These are phyloP conservation scores for Sebastiscus tertius DNA, from an alignment of 2,797 vertebrate species.

Conservation along the genomic window DNA sequence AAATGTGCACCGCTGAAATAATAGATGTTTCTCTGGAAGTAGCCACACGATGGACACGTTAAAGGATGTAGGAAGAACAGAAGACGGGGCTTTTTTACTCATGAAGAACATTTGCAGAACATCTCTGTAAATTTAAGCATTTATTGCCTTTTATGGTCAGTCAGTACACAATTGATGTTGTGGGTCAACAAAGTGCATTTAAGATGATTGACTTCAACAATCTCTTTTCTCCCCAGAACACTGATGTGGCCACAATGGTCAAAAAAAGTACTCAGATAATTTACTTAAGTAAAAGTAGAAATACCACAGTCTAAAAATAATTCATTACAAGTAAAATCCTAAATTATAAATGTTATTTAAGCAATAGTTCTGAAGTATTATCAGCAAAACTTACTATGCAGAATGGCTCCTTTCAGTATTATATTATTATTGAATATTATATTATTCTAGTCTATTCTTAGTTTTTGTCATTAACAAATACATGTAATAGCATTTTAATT, in stretches of 20 bases:
- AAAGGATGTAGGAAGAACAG: not conserved
- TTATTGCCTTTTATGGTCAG: not conserved
- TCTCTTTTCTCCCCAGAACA: not conserved
- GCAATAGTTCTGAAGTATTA: too few relatives aligned
- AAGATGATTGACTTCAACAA: constrained; percentile 5
- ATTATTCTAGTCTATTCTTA: too few relatives aligned
- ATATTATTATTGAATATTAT: too few relatives aligned
- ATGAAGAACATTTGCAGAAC: not conserved
- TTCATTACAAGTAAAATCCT: too few relatives aligned
- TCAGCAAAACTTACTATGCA: not conserved
- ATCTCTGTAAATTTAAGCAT: not conserved
- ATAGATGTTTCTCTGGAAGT: not conserved
- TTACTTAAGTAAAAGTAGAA: not conserved
- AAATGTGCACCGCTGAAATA: not conserved
- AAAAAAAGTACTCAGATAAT: too few relatives aligned
- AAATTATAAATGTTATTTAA: too few relatives aligned
- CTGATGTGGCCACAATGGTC: not conserved
- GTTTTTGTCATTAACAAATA: too few relatives aligned
- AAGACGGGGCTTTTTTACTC: not conserved
- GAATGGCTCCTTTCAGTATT: not conserved
- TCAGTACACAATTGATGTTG: not conserved
- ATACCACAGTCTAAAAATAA: not conserved
- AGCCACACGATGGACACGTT: not conserved
- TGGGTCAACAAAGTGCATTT: not conserved
- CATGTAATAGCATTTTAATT: too few relatives aligned